Evolutionary conservation across 2,888 invertebrate genomes (phyloP).

Genomic region (Poecilobothrus nobilitatus): DNA sequence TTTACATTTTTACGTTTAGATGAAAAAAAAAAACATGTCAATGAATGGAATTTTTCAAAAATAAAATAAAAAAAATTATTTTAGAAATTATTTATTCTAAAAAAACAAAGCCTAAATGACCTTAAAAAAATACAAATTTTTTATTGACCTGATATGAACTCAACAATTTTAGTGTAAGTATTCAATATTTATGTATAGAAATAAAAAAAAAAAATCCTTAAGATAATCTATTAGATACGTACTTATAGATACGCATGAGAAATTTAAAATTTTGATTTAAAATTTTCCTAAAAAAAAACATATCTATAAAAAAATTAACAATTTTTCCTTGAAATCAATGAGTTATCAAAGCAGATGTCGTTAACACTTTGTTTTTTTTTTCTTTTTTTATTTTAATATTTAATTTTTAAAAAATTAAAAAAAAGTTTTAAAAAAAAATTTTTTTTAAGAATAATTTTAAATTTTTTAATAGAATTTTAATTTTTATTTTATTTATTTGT

Average conservation of each 20-base stretch:
- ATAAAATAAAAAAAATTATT: too few relatives aligned
- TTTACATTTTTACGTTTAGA: too few relatives aligned
- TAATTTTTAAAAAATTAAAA: neutral
- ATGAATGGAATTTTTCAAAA: too few relatives aligned
- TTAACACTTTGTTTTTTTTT: neutral
- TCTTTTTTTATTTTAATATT: neutral
- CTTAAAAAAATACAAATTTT: conserved; percentile 6
- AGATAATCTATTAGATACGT: neutral
- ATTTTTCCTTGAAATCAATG: neutral
- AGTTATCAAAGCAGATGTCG: neutral
- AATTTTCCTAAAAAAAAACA: neutral
- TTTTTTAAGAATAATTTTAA: neutral
- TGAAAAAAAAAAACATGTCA: too few relatives aligned
- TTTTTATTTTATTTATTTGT: neutral
- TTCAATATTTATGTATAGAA: neutral
- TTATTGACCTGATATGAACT: neutral
- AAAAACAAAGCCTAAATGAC: neutral
- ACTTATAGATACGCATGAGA: neutral
- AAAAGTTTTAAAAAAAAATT: too few relatives aligned
- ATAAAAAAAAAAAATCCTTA: neutral
- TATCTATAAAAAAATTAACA: neutral
- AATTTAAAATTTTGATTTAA: neutral
- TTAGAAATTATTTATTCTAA: too few relatives aligned
- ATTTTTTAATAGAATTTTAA: too few relatives aligned
- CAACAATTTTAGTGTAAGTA: neutral